phyloP scores from a whole-genome alignment of 2,797 vertebrate species.

The Xyrichtys novacula region DNA sequence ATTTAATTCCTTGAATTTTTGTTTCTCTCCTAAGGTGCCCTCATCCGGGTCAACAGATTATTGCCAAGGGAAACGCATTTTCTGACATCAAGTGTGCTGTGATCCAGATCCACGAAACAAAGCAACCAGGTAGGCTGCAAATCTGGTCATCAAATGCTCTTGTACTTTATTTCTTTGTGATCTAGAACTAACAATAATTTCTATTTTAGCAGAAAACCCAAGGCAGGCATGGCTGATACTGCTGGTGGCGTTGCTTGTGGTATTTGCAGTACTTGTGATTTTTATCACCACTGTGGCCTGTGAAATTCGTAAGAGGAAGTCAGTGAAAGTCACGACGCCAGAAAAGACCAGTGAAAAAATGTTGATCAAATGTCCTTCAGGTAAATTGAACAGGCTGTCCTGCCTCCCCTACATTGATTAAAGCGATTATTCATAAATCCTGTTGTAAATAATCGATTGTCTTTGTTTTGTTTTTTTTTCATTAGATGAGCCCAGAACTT shows the following conservation, averaged over 20 bases:
- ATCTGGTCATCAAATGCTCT: background rate
- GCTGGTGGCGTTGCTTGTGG: background rate
- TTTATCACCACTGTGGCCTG: background rate
- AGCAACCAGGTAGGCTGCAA: conserved; percentile 6
- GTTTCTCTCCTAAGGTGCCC: conserved; percentile 70
- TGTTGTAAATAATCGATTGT: background rate
- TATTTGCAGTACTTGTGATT: background rate
- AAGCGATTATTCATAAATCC: background rate
- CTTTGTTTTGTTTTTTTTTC: background rate
- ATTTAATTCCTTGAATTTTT: background rate
- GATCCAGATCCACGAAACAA: rapidly evolving
- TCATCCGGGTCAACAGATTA: conserved; percentile 19
- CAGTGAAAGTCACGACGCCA: background rate
- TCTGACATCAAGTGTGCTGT: conserved; percentile 68
- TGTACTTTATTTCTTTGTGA: background rate
- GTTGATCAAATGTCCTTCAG: conserved; percentile 59
- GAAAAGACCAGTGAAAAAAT: background rate
- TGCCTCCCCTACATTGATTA: background rate
- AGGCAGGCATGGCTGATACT: background rate
- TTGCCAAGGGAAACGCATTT: conserved; percentile 39
- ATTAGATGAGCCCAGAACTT: conserved; percentile 69
- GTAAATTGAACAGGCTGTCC: conserved; percentile 39
- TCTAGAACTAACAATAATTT: background rate
- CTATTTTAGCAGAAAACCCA: background rate
- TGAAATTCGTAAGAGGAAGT: conserved; percentile 13